Percentiles rank a stretch among this genome's conserved stretches.
phyloP scores from a whole-genome alignment of 2,888 invertebrate species.

The Hydriomena furcata region DNA sequence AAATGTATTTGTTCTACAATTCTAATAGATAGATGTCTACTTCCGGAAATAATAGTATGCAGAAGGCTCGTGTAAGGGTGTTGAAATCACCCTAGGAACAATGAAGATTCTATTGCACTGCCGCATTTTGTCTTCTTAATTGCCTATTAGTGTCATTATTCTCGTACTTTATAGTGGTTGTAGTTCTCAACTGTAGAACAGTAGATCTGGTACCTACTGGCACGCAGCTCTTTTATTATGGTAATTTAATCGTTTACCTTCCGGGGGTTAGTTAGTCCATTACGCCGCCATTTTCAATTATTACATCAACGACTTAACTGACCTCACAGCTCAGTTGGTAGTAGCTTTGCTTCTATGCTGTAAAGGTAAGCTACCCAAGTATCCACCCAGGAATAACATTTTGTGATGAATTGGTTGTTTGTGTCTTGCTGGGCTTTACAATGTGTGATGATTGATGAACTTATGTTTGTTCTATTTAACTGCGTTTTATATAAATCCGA shows the following conservation, averaged over 20 bases:
- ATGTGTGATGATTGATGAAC: no score
- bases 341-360: no score
- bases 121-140: conserved; percentile 19
- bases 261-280: neutral
- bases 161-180: conserved; percentile 22
- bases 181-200: conserved; percentile 30
- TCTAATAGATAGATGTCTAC: no score
- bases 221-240: conserved; percentile 26
- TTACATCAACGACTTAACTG: no score
- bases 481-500: no score
- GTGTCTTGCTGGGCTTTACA: no score
- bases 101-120: conserved; percentile 15
- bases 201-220: conserved; percentile 7
- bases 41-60: neutral
- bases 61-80: neutral
- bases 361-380: no score
- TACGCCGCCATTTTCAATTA: no score
- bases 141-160: conserved; percentile 24
- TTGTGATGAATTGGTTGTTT: no score
- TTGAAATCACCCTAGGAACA: conserved; percentile 16
- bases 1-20: neutral
- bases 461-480: no score
- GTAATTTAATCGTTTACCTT: conserved; percentile 22
- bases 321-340: no score
- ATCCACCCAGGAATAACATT: no score